Evolutionary conservation across 2,797 vertebrate genomes (phyloP), one percentile per base, ranked within the genome.

Genomic region (Eulemur coronatus): DNA sequence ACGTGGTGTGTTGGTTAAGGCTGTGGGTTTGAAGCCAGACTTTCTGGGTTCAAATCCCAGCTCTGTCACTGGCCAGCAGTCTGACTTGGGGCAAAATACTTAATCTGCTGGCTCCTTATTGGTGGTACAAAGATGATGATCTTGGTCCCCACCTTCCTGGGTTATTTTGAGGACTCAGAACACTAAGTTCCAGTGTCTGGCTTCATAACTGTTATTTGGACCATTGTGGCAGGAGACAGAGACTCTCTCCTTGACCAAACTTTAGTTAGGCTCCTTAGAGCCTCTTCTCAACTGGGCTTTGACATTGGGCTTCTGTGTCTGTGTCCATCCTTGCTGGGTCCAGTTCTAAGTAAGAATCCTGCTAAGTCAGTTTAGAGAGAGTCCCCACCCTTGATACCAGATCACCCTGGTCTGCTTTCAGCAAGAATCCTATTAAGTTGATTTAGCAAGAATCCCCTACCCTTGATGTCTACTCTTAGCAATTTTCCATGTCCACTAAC

Each of bases 41-140:
- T 61, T 97, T 43, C 69, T 96, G 75, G 20, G 48, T 94, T 96
- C 61, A 18, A 90, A 57, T 55, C 35, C 30, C 81, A 88, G 43
- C 33, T 91, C 20, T 90, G 78, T 63, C 73, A 70, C 55, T 63
- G 15, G 48, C 41, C 50, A 82, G 30, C 59, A 43, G 48, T 84
- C 43, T 89, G 59, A 80, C 52, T 96, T 84, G 55, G 26, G 33
- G n/a, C 3, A 50, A 89, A 43, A 50, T 63, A 30, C 15, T 84
- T 79, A 69, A 67, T 38, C 52, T 43, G 12, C 48, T 79, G 75
- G n/a, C 82, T 96, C 14, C 57, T 92, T 63, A 61, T 15, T 5
- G 7, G 43, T 43, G 52, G 87, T 84, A 72, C 17, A 5, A 61
- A 63, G 24, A 50, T 67, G 41, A 46, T 57, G n/a, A 90, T 46